phyloP scores from a whole-genome alignment of 2,797 vertebrate species.

The Geotrypetes seraphini region DNA sequence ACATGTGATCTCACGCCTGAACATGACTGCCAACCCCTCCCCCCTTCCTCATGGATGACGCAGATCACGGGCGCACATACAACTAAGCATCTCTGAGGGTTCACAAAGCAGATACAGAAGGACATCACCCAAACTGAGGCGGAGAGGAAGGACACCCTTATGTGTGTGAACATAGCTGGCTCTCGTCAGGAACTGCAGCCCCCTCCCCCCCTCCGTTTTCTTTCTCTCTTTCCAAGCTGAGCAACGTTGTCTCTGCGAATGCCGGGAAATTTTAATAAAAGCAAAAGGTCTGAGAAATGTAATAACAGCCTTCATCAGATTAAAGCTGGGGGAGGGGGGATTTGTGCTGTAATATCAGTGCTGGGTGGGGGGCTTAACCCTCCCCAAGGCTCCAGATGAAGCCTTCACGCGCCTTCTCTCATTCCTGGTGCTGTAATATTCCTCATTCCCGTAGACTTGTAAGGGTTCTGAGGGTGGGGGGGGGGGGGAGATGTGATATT shows the following conservation, averaged over 20 bases:
- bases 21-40: too few species aligned
- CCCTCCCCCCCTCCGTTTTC: too few species aligned
- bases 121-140: too few species aligned
- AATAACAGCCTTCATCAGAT: conserved; percentile 96
- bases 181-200: too few species aligned
- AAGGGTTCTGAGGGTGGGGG: not conserved
- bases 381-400: too few species aligned
- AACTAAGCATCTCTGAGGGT: too few species aligned
- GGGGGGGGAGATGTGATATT: not conserved
- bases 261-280: conserved; percentile 96
- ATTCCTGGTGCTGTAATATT: conserved; percentile 17
- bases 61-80: too few species aligned
- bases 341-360: conserved; percentile 80
- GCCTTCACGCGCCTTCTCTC: too few species aligned
- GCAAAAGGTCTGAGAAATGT: conserved; percentile 87
- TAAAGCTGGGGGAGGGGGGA: conserved; percentile 82
- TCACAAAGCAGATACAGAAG: conserved; percentile 19
- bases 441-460: conserved; percentile 8
- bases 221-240: conserved; percentile 13
- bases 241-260: conserved; percentile 53
- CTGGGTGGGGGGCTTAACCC: conserved; percentile 26
- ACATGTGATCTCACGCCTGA: too few species aligned
- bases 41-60: too few species aligned
- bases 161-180: too few species aligned
- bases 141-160: too few species aligned